Evolutionary conservation across 2,113 vertebrate genomes (phyloP).

Genomic region (Odocoileus virginianus): DNA sequence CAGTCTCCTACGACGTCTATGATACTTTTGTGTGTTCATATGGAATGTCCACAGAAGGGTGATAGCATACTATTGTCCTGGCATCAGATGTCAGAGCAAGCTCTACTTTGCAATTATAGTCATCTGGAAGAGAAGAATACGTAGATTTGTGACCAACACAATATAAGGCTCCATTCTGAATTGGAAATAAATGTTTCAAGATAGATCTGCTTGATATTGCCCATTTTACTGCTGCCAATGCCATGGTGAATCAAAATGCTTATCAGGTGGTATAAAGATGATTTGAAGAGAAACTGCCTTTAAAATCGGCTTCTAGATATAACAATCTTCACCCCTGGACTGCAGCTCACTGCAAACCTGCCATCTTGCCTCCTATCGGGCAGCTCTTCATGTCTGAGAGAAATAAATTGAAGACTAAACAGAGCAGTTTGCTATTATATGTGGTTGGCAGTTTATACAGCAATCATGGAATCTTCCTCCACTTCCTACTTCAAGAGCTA

Average conservation of each 20-base stretch:
- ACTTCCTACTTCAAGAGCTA: background rate
- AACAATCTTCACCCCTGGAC: slow-evolving; percentile 35
- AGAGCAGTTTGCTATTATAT: background rate
- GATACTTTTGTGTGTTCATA: slow-evolving; percentile 19
- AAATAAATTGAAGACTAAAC: background rate
- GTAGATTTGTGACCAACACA: too few relatives aligned
- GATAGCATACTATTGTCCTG: too few relatives aligned
- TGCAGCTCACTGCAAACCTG: too few relatives aligned
- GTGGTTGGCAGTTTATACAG: background rate
- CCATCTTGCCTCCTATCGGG: too few relatives aligned
- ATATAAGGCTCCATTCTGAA: background rate
- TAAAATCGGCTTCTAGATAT: slow-evolving; percentile 17
- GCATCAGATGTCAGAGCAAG: too few relatives aligned
- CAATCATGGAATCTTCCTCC: background rate
- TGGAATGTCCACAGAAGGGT: too few relatives aligned
- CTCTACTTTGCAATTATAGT: too few relatives aligned
- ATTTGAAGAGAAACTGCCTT: background rate
- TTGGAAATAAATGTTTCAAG: slow-evolving; percentile 54
- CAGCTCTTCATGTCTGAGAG: background rate
- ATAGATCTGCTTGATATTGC: background rate
- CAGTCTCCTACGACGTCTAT: slow-evolving; percentile 56
- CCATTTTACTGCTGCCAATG: slow-evolving; percentile 20
- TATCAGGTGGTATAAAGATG: background rate
- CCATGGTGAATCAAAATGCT: slow-evolving; percentile 47
- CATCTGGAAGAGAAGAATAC: too few relatives aligned